These are phyloP conservation scores for Oreochromis niloticus DNA, from an alignment of 2,113 vertebrate genomes.

Conservation along the genomic window DNA sequence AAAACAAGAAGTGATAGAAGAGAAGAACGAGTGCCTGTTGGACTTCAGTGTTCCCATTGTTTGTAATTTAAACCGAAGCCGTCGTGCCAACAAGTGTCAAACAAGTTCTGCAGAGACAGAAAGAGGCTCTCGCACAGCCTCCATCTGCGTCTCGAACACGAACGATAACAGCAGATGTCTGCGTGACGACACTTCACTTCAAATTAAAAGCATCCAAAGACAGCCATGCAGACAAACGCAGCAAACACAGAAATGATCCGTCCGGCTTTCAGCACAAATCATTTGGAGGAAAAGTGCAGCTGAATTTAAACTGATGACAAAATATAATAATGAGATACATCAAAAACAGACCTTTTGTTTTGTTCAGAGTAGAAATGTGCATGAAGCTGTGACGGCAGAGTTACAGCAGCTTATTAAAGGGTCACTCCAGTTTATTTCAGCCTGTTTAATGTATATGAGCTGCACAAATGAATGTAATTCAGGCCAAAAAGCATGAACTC, in stretches of 20 bases:
- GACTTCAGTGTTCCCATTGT: not conserved
- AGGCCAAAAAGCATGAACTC: not conserved
- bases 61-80: accelerated
- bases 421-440: not conserved
- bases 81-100: not conserved
- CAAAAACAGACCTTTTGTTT: not conserved
- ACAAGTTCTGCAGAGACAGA: not conserved
- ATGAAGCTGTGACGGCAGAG: not conserved
- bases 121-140: not conserved
- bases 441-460: not conserved
- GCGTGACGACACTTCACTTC: not conserved
- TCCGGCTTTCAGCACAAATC: not conserved
- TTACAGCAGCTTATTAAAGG: not conserved
- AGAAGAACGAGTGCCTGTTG: not conserved
- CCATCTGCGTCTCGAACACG: not conserved
- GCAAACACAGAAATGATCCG: not conserved
- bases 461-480: not conserved
- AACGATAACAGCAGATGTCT: not conserved
- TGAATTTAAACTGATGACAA: not conserved
- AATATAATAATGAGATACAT: not conserved
- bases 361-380: not conserved
- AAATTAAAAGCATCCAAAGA: not conserved
- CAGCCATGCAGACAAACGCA: not conserved
- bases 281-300: not conserved
- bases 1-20: not conserved